Conservation (phyloP, 2,888 invertebrate genomes). For the Conops quadrifasciatus region DNA sequence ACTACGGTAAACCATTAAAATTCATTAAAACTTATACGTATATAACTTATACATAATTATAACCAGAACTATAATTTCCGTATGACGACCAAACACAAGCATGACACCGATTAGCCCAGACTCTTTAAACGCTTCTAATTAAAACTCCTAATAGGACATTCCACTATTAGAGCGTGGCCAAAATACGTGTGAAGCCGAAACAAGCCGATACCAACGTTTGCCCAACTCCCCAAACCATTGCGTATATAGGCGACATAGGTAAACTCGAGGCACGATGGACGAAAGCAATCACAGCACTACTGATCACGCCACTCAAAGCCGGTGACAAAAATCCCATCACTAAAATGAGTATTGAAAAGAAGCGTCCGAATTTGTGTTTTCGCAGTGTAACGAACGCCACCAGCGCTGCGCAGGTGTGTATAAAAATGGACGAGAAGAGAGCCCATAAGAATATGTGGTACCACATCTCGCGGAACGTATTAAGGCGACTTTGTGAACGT, state of each 20-base stretch:
- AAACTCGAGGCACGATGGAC: constrained; percentile 90
- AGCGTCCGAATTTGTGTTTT: constrained; percentile 94
- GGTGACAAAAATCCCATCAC: constrained; percentile 91
- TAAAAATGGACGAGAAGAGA: constrained; percentile 90
- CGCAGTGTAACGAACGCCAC: constrained; percentile 91
- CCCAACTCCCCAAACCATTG: constrained; percentile 93
- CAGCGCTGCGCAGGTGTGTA: constrained; percentile 89
- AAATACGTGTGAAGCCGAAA: constrained; percentile 90
- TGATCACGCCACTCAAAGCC: constrained; percentile 85
- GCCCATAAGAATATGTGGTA: constrained; percentile 97
- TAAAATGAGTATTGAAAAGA: constrained; percentile 87
- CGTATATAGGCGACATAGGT: constrained; percentile 90
- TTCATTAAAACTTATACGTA: constrained; percentile 1
- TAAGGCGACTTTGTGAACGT: constrained; percentile 72
- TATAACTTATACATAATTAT: constrained; percentile 13
- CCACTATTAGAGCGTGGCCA: constrained; percentile 83
- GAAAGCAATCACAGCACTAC: constrained; percentile 92
- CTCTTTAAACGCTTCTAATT: neutral
- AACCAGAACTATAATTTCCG: constrained; percentile 5
- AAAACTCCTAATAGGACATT: neutral
- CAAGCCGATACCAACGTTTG: constrained; percentile 90
- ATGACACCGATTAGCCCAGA: too few relatives aligned
- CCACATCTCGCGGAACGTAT: constrained; percentile 92
- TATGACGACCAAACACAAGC: neutral
- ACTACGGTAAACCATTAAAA: neutral